These are phyloP conservation scores for Carcinoscorpius rotundicauda DNA, from an alignment of 1,140 invertebrate genomes.

Conservation along the genomic window DNA sequence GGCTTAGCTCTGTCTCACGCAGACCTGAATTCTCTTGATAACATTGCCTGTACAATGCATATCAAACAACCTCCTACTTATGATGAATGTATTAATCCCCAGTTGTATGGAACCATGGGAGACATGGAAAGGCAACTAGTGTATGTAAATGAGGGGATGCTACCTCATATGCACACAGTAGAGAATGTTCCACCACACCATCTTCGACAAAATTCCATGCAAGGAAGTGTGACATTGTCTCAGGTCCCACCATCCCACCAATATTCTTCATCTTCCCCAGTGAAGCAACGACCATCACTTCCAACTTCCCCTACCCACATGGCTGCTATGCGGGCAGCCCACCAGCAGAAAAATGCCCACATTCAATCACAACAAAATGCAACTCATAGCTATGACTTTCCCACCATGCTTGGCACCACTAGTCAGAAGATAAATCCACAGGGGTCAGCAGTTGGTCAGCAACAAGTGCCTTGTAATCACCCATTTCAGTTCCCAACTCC, in stretches of 20 bases:
- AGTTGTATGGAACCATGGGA: not conserved
- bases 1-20: constrained; percentile 28
- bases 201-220: constrained; percentile 20
- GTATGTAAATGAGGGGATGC: constrained; percentile 9
- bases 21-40: constrained; percentile 23
- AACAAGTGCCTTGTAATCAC: constrained; percentile 22
- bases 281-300: constrained; percentile 58
- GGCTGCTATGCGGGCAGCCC: constrained; percentile 77
- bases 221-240: constrained; percentile 14
- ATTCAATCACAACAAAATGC: too few species aligned
- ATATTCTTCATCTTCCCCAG: constrained; percentile 33
- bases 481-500: constrained; percentile 62
- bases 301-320: constrained; percentile 91
- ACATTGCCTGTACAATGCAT: constrained; percentile 5
- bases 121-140: constrained; percentile 16
- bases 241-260: constrained; percentile 44
- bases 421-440: too few species aligned
- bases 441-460: constrained; percentile 1
- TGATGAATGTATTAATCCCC: constrained; percentile 69
- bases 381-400: too few species aligned
- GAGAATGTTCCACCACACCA: constrained; percentile 43
- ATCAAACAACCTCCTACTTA: constrained; percentile 48
- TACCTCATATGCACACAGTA: constrained; percentile 12
- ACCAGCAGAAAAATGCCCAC: constrained; percentile 51
- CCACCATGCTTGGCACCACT: too few species aligned